A percentile compares a stretch with the other conserved stretches of the same genome.
Conservation (phyloP, 2,888 invertebrate species). For the Mactromeris polynyma region DNA sequence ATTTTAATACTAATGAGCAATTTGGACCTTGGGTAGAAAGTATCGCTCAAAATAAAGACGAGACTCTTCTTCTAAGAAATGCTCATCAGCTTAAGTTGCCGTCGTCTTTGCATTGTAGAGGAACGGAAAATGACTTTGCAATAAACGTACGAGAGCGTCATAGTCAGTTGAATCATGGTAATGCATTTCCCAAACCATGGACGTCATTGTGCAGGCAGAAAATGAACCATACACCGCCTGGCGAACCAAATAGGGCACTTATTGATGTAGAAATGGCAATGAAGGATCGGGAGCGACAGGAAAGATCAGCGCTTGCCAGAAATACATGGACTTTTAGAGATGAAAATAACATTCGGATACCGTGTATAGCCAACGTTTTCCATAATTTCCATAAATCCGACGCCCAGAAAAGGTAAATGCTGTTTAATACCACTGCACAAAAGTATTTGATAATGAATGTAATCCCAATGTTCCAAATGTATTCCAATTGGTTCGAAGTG, state of each 20-base stretch:
- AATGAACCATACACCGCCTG: not conserved
- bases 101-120: conserved; percentile 20
- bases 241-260: not conserved
- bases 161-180: not conserved
- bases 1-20: not conserved
- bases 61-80: conserved; percentile 14
- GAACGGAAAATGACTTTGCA: conserved; percentile 19
- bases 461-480: too few species aligned
- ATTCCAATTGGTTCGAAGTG: too few species aligned
- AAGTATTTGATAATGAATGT: too few species aligned
- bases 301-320: not conserved
- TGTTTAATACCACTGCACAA: too few species aligned
- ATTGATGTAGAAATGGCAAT: not conserved
- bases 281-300: not conserved
- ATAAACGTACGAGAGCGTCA: not conserved
- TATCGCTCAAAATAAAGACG: conserved; percentile 4
- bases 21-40: conserved; percentile 54
- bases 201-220: not conserved
- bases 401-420: conserved; percentile 60
- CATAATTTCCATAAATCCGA: conserved; percentile 51
- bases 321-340: conserved; percentile 60
- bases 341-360: conserved; percentile 55
- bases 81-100: conserved; percentile 45
- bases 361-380: conserved; percentile 53
- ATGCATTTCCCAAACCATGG: not conserved